These are phyloP conservation scores for Cryptophagus acutangulus DNA, from an alignment of 2,888 invertebrate genomes.

Conservation along the genomic window DNA sequence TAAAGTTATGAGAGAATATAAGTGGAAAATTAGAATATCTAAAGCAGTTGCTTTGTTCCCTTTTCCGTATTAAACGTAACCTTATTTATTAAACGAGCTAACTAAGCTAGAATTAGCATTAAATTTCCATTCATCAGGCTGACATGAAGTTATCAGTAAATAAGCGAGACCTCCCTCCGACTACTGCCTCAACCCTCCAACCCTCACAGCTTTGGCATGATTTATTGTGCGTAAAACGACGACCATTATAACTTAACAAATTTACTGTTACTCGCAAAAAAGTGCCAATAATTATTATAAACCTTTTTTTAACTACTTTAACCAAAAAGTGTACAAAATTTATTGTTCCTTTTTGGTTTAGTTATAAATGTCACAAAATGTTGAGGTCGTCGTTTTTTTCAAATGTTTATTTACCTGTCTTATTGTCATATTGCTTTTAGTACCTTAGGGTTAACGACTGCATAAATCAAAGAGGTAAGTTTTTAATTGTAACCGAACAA, in stretches of 20 bases:
- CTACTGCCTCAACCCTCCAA: conserved; percentile 24
- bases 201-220: conserved; percentile 33
- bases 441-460: conserved; percentile 19
- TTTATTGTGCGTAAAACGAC: conserved; percentile 36
- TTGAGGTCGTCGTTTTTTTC: conserved; percentile 22
- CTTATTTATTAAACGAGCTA: conserved; percentile 46
- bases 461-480: conserved; percentile 23
- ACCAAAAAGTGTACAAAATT: conserved; percentile 1
- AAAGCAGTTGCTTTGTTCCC: conserved; percentile 41
- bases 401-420: conserved; percentile 24
- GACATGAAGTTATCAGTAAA: conserved; percentile 49
- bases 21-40: conserved; percentile 43
- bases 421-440: conserved; percentile 26
- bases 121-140: conserved; percentile 48
- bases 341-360: not conserved
- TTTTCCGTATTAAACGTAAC: conserved; percentile 40
- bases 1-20: conserved; percentile 38
- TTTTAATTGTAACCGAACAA: no score
- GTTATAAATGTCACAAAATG: conserved; percentile 25
- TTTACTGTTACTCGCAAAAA: conserved; percentile 22
- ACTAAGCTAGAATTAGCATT: conserved; percentile 46
- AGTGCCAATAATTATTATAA: no score
- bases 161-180: conserved; percentile 41
- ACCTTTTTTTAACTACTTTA: no score
- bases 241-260: conserved; percentile 36